Conservation (phyloP, 2,797 vertebrate species). For the Sebastes oblongus region DNA sequence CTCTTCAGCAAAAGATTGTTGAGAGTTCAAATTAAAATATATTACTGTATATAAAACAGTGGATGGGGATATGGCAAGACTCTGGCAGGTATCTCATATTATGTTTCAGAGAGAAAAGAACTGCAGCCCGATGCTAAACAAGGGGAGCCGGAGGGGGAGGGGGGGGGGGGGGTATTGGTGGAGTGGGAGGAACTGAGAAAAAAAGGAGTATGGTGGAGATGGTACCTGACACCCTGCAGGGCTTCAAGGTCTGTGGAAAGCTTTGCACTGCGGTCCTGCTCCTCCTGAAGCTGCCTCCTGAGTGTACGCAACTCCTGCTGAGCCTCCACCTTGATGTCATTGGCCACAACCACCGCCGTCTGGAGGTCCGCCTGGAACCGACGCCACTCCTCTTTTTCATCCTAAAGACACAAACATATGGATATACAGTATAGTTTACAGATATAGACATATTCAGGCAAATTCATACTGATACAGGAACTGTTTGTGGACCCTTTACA, state of each 20-base stretch:
- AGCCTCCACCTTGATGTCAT: constrained; percentile 97
- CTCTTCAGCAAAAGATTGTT: constrained; percentile 31
- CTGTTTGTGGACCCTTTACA: background rate
- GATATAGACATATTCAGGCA: background rate
- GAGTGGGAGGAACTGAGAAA: constrained; percentile 4
- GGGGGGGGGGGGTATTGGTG: background rate
- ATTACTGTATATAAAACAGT: constrained; percentile 4
- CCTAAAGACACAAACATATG: constrained; percentile 76
- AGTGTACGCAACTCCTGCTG: constrained; percentile 94
- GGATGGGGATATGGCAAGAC: constrained; percentile 58
- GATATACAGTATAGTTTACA: background rate
- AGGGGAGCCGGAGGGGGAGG: background rate
- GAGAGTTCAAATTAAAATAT: background rate
- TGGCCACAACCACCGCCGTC: constrained; percentile 97
- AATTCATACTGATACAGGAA: background rate
- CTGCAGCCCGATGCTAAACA: constrained; percentile 63
- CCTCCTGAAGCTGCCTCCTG: constrained; percentile 91
- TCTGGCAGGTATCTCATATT: constrained; percentile 56
- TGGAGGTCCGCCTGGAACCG: constrained; percentile 98
- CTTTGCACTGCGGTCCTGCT: constrained; percentile 88
- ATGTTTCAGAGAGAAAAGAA: constrained; percentile 57
- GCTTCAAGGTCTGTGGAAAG: constrained; percentile 91
- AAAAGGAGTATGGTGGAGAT: constrained; percentile 13
- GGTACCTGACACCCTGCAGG: constrained; percentile 85
- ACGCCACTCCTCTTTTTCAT: constrained; percentile 95